Conservation (phyloP, 23 tunicate genomes). For the Phallusia fumigata region DNA sequence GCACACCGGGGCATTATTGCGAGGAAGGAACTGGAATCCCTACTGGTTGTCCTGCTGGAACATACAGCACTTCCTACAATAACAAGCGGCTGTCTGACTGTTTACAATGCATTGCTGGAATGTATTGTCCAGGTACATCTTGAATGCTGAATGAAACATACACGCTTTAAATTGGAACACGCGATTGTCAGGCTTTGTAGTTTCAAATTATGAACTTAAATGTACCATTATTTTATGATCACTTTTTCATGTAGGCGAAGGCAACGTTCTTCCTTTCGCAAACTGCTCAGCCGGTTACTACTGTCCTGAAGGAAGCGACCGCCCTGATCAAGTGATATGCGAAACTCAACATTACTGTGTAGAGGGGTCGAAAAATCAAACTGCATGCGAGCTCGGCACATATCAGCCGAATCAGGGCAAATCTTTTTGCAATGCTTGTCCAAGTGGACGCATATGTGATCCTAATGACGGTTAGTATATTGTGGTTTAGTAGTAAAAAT, state of each 20-base stretch:
- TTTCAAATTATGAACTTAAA: not conserved
- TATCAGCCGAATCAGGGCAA: conserved; percentile 42
- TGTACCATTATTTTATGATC: not conserved
- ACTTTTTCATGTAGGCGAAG: too few species aligned
- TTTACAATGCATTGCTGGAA: conserved; percentile 63
- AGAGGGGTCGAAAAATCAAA: conserved; percentile 74
- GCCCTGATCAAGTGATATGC: conserved; percentile 33
- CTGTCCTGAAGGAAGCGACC: conserved; percentile 88
- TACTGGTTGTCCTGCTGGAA: conserved; percentile 67
- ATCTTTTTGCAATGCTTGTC: conserved; percentile 40
- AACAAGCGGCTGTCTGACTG: conserved; percentile 42
- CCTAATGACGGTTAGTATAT: conserved; percentile 75
- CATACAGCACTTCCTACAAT: conserved; percentile 36
- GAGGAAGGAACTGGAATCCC: conserved; percentile 58
- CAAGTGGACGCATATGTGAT: conserved; percentile 60
- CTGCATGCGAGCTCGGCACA: conserved; percentile 78
- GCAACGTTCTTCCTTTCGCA: conserved; percentile 39
- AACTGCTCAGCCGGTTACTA: conserved; percentile 81
- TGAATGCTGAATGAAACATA: not conserved
- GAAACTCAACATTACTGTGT: conserved; percentile 70
- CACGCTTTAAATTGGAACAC: not conserved
- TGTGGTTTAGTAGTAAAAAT: too few species aligned
- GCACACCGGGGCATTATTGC: conserved; percentile 87
- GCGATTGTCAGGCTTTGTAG: not conserved
- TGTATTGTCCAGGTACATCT: conserved; percentile 64